Base-by-base conservation (phyloP, 2,113 vertebrate genomes). In the Strigops habroptila region DNA sequence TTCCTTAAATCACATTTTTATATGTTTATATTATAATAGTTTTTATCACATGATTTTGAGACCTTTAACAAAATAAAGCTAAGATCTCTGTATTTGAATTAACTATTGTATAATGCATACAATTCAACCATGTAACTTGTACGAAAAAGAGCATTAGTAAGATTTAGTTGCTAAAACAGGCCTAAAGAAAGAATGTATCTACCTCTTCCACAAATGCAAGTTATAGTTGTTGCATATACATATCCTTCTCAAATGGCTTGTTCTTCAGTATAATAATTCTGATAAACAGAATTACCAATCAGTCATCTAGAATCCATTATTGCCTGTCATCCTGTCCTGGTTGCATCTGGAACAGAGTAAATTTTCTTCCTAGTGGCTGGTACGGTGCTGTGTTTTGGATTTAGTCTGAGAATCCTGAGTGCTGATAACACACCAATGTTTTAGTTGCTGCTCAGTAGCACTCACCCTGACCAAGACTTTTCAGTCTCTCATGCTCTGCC, bases 81-180 rank as follows among this genome's bases (percentile, higher is more conserved):
- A 65, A 12, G 10, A 14, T 57, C 17, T 64, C 17, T 63, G 12
- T 7, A 41, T 74, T 60, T 84, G 3, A 3, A 19, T 63, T 82
- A 0, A 14, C 71, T 75, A 18, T 70, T 59, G 3, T 15, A 5
- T 19, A 30, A 3, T 79, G 1, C 22, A 70, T 37, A n/a, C 0
- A 46, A 31, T 41, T 64, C 13, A 8, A 14, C 14, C 10, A 25
- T 1, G 3, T 33, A 62, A 3, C 5, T 63, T 44, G 63, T 4
- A 8, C 52, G 44, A 49, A 88, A 68, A 78, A 27, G 33, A 35
- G 12, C 3, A 21, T 52, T 43, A 60, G 4, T 60, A 41, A 71
- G 1, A 9, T 59, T 27, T n/a, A 49, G 6, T 6, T 41, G 9
- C 55, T 79, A 64, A 70, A 90, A 73, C 3, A 76, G 73, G 48